Evolutionary conservation across 2,888 invertebrate genomes (phyloP).

Genomic region (Drosophila anomelani): DNA sequence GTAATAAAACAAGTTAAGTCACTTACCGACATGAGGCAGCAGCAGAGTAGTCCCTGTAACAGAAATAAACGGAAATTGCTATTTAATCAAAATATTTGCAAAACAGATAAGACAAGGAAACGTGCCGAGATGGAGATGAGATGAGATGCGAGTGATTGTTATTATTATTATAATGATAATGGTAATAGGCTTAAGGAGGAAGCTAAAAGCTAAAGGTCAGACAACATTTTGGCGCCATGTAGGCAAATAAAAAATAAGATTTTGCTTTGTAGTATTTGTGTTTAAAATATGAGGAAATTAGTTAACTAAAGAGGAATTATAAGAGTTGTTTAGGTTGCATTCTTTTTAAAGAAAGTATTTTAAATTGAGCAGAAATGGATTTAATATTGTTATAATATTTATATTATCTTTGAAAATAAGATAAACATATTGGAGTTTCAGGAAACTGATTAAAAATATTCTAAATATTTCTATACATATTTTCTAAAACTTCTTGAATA

Average conservation of each 20-base stretch:
- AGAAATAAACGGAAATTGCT: slow-evolving; percentile 24
- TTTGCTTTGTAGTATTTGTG: too few relatives aligned
- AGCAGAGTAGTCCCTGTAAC: slow-evolving; percentile 16
- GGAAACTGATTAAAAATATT: not conserved
- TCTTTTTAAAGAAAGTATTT: not conserved
- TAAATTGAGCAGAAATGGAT: not conserved
- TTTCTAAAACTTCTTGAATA: too few relatives aligned
- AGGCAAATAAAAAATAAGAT: not conserved
- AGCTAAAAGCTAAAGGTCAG: slow-evolving; percentile 14
- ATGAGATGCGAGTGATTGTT: not conserved
- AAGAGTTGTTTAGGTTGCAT: not conserved
- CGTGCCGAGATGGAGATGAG: slow-evolving; percentile 7
- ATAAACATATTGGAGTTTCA: not conserved
- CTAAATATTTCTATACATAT: not conserved
- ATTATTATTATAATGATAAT: not conserved
- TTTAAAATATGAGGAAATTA: not conserved
- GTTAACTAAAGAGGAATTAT: too few relatives aligned
- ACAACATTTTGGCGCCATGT: slow-evolving; percentile 8
- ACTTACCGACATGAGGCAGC: slow-evolving; percentile 7
- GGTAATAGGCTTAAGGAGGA: not conserved
- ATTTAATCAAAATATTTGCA: slow-evolving; percentile 42
- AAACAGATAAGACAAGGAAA: slow-evolving; percentile 41
- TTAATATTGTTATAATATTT: not conserved
- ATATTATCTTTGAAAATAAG: not conserved
- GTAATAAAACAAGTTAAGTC: slow-evolving; percentile 29